phyloP scores from a whole-genome alignment of 2,113 vertebrate species.

The Sigmodon hispidus region DNA sequence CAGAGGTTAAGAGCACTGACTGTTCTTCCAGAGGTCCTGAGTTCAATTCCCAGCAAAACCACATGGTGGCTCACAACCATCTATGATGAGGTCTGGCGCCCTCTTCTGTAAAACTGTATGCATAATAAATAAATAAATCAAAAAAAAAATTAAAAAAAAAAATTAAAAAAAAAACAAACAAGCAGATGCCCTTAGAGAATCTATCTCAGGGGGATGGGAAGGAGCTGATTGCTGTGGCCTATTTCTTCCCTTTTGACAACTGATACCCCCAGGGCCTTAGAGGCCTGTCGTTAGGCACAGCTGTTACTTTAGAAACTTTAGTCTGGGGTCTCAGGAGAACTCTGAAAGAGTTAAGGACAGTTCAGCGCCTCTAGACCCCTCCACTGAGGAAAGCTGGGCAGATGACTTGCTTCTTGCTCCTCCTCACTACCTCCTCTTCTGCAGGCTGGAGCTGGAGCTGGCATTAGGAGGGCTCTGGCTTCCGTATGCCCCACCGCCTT shows the following conservation, averaged over 20 bases:
- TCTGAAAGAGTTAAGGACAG: background rate
- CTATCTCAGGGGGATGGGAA: background rate
- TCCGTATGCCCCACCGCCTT: background rate
- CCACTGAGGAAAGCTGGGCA: fast-evolving
- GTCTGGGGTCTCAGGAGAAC: background rate
- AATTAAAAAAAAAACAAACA: background rate
- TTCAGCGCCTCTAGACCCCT: background rate
- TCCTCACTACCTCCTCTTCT: background rate
- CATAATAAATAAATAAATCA: too few species aligned
- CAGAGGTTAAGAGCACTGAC: too few species aligned
- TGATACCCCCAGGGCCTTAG: background rate
- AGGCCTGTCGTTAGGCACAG: background rate
- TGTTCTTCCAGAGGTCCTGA: too few species aligned
- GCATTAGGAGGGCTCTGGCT: background rate
- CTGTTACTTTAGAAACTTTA: background rate
- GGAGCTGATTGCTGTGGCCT: background rate
- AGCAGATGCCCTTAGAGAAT: background rate
- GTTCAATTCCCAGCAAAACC: too few species aligned
- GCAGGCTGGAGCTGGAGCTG: background rate
- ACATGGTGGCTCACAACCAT: too few species aligned
- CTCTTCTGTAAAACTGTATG: too few species aligned
- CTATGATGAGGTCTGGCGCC: too few species aligned
- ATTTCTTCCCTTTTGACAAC: background rate
- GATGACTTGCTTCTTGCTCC: background rate
- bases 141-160: too few species aligned